Base-by-base conservation (phyloP, 2,113 vertebrate genomes). In the Halichoerus grypus region DNA sequence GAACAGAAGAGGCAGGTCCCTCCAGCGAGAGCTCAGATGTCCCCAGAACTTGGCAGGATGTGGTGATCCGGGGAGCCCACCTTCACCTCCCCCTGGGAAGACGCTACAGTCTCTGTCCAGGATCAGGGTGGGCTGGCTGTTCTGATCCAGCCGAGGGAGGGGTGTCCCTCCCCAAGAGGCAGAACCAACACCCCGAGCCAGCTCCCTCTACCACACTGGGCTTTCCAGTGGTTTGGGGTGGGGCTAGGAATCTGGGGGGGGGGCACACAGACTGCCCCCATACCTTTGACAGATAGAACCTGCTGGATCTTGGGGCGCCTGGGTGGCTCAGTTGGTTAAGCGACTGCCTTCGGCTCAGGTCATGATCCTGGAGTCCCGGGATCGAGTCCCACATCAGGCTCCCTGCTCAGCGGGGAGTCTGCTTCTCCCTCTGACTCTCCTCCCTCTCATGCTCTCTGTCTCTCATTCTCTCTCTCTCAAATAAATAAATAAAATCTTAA, bases 211-310 rank as follows among this genome's bases (percentile, higher is more conserved):
- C 19, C 55, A 77, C 26, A 24, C 7, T 3, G 16, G 80, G 18
- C 14, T 46, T 53, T 65, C 13, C 13, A 14, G 26, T 5, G 7
- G 33, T 14, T 16, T 33, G 33, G 4, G n/a, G 82, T 33, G 19
- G 49, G n/a, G 33, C n/a, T 19, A 5, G 18, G 76, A 24, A 1
- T 13, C 10, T 8, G 0, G 7, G 8, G 1, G 1, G 36, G 2
- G 74, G 28, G 26, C n/a, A 51, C 14, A 31, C 28, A 7, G 3
- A 18, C 39, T 19, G 8, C 0, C 15, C 22, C 18, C 42, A 0
- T 0, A 61, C 16, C 13, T 53, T 36, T 9, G 15, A 51, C 31
- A 51, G 28, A 49, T 0, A 42, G 55, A 53, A 61, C 13, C 22
- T 39, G 24, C 10, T 22, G 42, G 85, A n/a, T 63, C 26, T 55